phyloP scores from a whole-genome alignment of 2,797 vertebrate genomes.

The Coregonus ussuriensis region DNA sequence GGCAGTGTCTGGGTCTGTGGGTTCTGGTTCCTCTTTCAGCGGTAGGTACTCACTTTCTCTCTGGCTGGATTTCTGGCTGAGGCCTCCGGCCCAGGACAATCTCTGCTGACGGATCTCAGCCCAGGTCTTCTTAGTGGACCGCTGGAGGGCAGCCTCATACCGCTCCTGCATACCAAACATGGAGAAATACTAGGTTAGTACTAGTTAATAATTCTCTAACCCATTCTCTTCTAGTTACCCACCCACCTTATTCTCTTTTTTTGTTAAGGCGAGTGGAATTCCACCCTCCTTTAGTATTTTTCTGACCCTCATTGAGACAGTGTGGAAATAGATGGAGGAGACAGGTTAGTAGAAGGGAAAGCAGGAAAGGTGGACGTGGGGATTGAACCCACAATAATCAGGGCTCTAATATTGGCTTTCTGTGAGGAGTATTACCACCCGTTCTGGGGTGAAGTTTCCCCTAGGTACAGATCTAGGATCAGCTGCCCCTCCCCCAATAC shows the following conservation, averaged over 20 bases:
- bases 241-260: not conserved
- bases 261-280: not conserved
- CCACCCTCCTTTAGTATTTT: not conserved
- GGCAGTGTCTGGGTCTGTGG: not conserved
- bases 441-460: too few species aligned
- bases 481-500: not conserved
- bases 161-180: slow-evolving; percentile 80
- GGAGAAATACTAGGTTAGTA: not conserved
- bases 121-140: slow-evolving; percentile 95
- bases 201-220: too few species aligned
- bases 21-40: not conserved
- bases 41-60: slow-evolving; percentile 74
- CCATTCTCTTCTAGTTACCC: not conserved
- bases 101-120: slow-evolving; percentile 96
- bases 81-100: slow-evolving; percentile 92
- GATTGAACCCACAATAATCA: not conserved
- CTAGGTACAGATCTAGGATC: not conserved
- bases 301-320: not conserved
- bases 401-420: not conserved
- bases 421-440: too few species aligned
- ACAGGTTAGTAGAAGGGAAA: not conserved
- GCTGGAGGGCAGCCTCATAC: slow-evolving; percentile 92
- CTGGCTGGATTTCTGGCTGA: slow-evolving; percentile 85
- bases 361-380: not conserved
- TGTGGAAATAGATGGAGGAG: not conserved